Percentiles rank a stretch among this genome's conserved stretches.
These are phyloP conservation scores for Amorpha juglandis DNA, from an alignment of 2,888 invertebrate genomes.

Conservation along the genomic window DNA sequence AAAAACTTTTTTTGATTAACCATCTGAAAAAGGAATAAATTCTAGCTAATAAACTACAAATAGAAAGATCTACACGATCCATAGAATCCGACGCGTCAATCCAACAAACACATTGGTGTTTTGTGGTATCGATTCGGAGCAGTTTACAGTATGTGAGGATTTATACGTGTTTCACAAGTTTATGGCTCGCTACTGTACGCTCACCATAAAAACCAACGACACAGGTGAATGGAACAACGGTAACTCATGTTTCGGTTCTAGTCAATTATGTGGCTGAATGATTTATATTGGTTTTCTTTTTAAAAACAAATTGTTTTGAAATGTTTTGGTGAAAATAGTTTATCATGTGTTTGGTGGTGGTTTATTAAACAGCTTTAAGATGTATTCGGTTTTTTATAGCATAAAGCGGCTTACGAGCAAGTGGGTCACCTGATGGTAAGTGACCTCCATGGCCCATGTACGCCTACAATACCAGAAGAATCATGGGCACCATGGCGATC, in stretches of 20 bases:
- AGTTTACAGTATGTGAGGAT: constrained; percentile 22
- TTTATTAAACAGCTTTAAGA: no score
- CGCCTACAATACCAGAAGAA: no score
- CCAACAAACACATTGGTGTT: constrained; percentile 2
- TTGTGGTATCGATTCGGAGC: neutral
- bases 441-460: no score
- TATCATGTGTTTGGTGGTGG: no score
- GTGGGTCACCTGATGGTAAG: no score
- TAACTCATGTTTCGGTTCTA: neutral
- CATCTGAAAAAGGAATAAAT: neutral
- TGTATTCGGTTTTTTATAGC: no score
- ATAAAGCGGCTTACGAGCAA: no score
- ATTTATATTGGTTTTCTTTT: no score
- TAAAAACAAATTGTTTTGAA: no score
- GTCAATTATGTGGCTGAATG: no score
- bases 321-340: no score
- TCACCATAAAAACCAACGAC: constrained; percentile 58
- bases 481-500: no score
- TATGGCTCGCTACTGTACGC: constrained; percentile 73
- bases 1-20: neutral
- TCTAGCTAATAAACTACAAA: neutral
- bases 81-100: neutral
- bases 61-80: neutral
- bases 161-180: constrained; percentile 72
- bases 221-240: neutral